phyloP scores from a whole-genome alignment of 2,888 invertebrate genomes.

The Psylliodes chrysocephalus region DNA sequence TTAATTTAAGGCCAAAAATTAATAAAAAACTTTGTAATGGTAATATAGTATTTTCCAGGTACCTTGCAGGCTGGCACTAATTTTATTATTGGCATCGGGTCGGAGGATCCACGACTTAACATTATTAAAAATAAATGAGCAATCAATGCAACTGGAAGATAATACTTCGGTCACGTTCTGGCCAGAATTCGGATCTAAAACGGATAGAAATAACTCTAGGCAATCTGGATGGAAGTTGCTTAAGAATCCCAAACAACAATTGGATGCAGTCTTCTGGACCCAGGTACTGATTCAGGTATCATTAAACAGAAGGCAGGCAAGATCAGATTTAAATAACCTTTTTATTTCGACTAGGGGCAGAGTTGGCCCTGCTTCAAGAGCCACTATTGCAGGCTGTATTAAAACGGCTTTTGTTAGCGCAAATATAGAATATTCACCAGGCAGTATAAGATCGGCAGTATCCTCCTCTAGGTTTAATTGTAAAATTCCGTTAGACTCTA shows the following conservation, averaged over 20 bases:
- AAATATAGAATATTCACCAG: too few relatives aligned
- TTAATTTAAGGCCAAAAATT: too few relatives aligned
- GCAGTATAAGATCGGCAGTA: too few relatives aligned
- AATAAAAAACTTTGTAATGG: too few relatives aligned
- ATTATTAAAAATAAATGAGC: conserved; percentile 26
- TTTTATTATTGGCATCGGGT: too few relatives aligned
- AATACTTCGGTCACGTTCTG: conserved; percentile 42
- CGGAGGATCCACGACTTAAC: conserved; percentile 37
- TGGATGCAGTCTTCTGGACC: conserved; percentile 34
- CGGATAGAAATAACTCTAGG: conserved; percentile 32
- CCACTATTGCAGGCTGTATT: too few relatives aligned
- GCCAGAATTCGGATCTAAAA: conserved; percentile 50
- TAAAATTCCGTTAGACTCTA: too few relatives aligned
- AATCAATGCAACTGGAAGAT: conserved; percentile 13
- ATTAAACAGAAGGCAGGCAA: conserved; percentile 5
- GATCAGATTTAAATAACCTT: too few relatives aligned
- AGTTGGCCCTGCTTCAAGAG: too few relatives aligned
- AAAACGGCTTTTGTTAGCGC: too few relatives aligned
- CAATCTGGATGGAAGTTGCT: conserved; percentile 41
- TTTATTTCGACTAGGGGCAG: too few relatives aligned
- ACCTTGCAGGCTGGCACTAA: conserved; percentile 30
- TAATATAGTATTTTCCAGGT: conserved; percentile 36
- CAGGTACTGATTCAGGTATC: conserved; percentile 23
- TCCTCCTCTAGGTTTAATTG: too few relatives aligned
- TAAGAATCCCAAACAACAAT: conserved; percentile 4